These are phyloP conservation scores for Petrocephalus sullivani DNA, from an alignment of 2,797 vertebrate genomes.

Conservation along the genomic window DNA sequence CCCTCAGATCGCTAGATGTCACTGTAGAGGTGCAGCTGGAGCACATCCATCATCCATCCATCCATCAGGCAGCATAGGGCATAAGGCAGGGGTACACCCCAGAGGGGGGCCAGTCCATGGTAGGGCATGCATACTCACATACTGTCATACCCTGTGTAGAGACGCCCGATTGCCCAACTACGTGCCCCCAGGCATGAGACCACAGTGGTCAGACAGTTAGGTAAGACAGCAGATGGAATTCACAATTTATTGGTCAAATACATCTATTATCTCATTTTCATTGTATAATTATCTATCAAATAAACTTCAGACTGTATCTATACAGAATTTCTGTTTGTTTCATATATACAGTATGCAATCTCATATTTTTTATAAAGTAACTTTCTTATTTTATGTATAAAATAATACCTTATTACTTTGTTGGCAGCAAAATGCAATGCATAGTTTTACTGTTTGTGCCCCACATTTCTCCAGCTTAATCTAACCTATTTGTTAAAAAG, in stretches of 20 bases:
- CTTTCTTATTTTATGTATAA: not conserved
- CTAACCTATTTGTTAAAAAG: not conserved
- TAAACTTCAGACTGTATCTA: not conserved
- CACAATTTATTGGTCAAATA: not conserved
- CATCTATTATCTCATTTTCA: not conserved
- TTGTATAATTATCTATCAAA: not conserved
- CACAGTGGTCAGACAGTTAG: not conserved
- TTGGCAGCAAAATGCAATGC: not conserved
- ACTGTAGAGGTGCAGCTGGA: slow-evolving; percentile 18
- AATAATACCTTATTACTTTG: not conserved
- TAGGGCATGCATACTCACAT: no score
- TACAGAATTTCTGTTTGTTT: not conserved
- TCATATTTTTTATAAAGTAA: not conserved
- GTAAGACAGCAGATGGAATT: not conserved
- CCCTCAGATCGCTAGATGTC: slow-evolving; percentile 32
- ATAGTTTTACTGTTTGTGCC: not conserved
- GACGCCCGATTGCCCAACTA: not conserved
- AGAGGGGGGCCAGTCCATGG: no score
- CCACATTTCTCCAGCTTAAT: not conserved
- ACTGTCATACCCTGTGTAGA: not conserved
- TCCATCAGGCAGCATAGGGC: not conserved
- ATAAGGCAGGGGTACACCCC: not conserved
- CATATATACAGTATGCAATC: not conserved
- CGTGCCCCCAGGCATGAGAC: not conserved
- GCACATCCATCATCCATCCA: not conserved